Conservation (phyloP, 2,888 invertebrate species). For the Flexamia atlantica region DNA sequence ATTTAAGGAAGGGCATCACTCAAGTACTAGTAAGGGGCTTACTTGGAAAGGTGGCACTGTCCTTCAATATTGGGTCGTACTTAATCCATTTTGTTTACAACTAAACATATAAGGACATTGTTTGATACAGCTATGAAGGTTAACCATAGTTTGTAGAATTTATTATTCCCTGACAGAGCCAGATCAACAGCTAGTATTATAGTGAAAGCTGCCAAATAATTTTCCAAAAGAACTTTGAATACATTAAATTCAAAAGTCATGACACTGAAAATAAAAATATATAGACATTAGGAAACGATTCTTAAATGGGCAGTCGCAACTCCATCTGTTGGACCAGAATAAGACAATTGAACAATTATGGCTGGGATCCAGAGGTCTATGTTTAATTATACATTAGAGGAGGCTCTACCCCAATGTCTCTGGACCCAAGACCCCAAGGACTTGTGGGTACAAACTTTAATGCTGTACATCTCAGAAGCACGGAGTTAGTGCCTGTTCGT, state of each 20-base stretch:
- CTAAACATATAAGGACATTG: too few species aligned
- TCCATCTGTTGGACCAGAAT: slow-evolving; percentile 40
- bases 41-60: too few species aligned
- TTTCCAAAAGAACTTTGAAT: not conserved
- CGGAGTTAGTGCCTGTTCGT: too few species aligned
- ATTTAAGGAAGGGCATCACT: too few species aligned
- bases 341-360: slow-evolving; percentile 58
- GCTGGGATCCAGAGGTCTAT: slow-evolving; percentile 57
- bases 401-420: slow-evolving; percentile 31
- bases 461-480: too few species aligned
- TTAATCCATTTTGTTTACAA: too few species aligned
- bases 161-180: too few species aligned
- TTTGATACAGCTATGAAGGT: too few species aligned
- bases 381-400: slow-evolving; percentile 61
- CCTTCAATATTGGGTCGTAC: too few species aligned
- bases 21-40: too few species aligned
- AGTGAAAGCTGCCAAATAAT: not conserved
- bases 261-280: slow-evolving; percentile 28
- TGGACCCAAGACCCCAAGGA: not conserved
- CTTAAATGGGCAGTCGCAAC: slow-evolving; percentile 6
- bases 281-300: slow-evolving; percentile 14
- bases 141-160: too few species aligned
- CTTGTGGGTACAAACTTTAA: not conserved
- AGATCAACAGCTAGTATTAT: too few species aligned
- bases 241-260: not conserved